phyloP scores from a whole-genome alignment of 2,797 vertebrate species.

The Gephyroberyx darwinii region DNA sequence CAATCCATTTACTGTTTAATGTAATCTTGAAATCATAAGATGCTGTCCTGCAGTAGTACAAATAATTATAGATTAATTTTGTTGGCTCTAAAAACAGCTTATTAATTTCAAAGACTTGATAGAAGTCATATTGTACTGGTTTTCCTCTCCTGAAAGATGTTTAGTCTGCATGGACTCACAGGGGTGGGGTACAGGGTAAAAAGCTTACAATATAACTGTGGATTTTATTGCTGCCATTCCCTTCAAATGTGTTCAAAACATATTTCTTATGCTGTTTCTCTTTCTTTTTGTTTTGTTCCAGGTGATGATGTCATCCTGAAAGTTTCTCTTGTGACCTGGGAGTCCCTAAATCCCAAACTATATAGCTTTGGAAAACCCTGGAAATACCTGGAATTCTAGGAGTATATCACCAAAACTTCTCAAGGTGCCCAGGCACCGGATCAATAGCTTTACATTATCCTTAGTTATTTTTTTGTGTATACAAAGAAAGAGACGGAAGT shows the following conservation, averaged over 20 bases:
- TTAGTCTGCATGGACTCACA: conserved; percentile 68
- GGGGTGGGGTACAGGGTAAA: conserved; percentile 49
- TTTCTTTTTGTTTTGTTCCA: conserved; percentile 62
- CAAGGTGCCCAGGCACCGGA: conserved; percentile 78
- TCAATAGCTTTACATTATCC: conserved; percentile 81
- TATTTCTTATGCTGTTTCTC: conserved; percentile 49
- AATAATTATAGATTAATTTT: conserved; percentile 84
- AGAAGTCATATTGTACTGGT: conserved; percentile 77
- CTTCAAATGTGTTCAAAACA: conserved; percentile 45
- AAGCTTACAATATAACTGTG: conserved; percentile 53
- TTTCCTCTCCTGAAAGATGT: conserved; percentile 72
- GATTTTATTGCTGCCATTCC: conserved; percentile 46
- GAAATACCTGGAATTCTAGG: conserved; percentile 85
- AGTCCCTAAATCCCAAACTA: conserved; percentile 77
- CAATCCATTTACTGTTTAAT: conserved; percentile 82
- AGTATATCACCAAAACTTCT: conserved; percentile 78
- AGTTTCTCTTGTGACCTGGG: conserved; percentile 71
- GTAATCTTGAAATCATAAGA: conserved; percentile 80
- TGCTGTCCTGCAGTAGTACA: conserved; percentile 77
- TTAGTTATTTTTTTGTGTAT: conserved; percentile 65
- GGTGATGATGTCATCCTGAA: conserved; percentile 74
- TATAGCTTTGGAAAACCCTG: conserved; percentile 83
- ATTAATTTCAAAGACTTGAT: conserved; percentile 81
- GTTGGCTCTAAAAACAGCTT: conserved; percentile 79
- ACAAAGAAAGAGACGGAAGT: conserved; percentile 73